Evolutionary conservation across 2,113 vertebrate species (phyloP), one percentile per base, ranked within the genome.

Genomic region (Grammomys dolichurus): DNA sequence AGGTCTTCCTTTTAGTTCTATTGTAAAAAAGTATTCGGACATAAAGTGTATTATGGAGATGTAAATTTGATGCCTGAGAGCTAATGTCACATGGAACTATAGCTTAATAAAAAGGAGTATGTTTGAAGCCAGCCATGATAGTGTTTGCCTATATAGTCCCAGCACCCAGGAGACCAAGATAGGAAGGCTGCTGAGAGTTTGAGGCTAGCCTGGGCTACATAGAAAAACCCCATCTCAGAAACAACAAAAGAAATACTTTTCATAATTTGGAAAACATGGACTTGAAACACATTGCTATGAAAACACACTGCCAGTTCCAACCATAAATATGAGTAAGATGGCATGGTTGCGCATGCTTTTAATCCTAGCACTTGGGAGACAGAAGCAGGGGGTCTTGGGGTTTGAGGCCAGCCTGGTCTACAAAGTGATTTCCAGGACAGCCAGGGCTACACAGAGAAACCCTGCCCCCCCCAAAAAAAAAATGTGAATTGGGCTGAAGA

Each of bases 41-140:
- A 36, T 46, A 82, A 56, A 89, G 36, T 40, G 7, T 28, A 60
- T 78, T 84, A 77, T 82, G 69, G 90, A 51, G 82, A 82, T 54
- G 7, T 88, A 26, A 94, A 93, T 54, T 76, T 63, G 43, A 69
- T 63, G 80, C 43, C 78, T 82, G 78, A 87, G 93, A 81, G 33
- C 43, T 56, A 88, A 73, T 69, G 17, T 51, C 77, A 82, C 40
- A n/a, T 4, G 36, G 46, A 84, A 26, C 51, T 65, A 28, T 54
- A 91, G 48, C 54, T 93, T 60, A 88, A 78, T 91, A 72, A 78
- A 72, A 65, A 86, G 24, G 28, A 65, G 7, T 14, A 31, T 46
- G 40, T 65, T 17, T 9, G 0, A 67, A 67, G 60, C 60, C 8
- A 86, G 60, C 40, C 28, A 19, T 86, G 81, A 16, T 20, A 4